Conservation (phyloP, 2,888 invertebrate genomes). For the Oconnorella tubifera region DNA sequence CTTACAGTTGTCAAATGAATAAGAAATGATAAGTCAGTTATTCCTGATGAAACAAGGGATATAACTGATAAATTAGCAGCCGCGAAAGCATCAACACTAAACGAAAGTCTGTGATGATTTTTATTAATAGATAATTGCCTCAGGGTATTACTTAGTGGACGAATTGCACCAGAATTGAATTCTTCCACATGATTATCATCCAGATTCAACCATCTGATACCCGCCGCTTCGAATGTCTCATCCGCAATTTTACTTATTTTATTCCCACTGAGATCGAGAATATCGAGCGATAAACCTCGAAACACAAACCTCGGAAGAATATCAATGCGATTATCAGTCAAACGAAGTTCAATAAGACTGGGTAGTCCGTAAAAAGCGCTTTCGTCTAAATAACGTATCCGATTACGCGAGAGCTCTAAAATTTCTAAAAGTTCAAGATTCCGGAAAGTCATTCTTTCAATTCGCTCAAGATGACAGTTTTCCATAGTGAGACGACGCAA, state of each 20-base stretch:
- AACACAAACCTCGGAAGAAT: conserved; percentile 16
- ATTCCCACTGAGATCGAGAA: conserved; percentile 13
- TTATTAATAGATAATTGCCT: conserved; percentile 14
- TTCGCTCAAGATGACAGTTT: conserved; percentile 11
- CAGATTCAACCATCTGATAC: conserved; percentile 14
- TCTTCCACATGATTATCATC: conserved; percentile 12
- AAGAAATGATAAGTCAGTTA: conserved; percentile 22
- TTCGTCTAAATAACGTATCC: conserved; percentile 13
- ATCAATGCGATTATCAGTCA: conserved; percentile 20
- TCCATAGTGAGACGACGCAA: conserved; percentile 22
- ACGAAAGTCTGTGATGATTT: conserved; percentile 17
- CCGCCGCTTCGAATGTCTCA: conserved; percentile 12
- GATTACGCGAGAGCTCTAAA: conserved; percentile 21
- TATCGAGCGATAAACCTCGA: conserved; percentile 10
- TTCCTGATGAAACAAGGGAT: conserved; percentile 4
- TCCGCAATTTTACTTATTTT: background rate
- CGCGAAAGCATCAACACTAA: conserved; percentile 16
- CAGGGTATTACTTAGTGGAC: conserved; percentile 16
- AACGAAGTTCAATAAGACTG: conserved; percentile 15
- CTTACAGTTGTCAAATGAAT: conserved; percentile 3
- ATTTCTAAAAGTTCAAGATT: conserved; percentile 19
- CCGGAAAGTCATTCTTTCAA: conserved; percentile 21
- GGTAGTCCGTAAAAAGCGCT: conserved; percentile 16
- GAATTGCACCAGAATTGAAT: conserved; percentile 6
- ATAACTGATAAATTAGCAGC: conserved; percentile 16